These are phyloP conservation scores for Ophion obscuratus DNA, from an alignment of 2,888 invertebrate species.

Conservation along the genomic window DNA sequence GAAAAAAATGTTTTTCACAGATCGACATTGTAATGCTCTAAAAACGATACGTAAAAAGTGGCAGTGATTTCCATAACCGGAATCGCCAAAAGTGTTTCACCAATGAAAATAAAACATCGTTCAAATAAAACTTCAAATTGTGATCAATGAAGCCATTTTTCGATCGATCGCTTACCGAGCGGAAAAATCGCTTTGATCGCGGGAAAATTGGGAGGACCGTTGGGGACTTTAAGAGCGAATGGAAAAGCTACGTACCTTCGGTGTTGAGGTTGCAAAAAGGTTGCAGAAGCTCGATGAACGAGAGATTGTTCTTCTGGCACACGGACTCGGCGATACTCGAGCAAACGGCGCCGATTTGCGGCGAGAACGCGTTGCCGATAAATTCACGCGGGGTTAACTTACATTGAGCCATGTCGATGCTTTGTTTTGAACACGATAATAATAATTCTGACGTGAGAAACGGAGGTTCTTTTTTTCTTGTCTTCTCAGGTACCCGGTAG, in stretches of 20 bases:
- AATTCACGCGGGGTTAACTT: constrained; percentile 92
- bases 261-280: constrained; percentile 92
- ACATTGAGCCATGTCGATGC: constrained; percentile 85
- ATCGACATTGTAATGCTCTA: too few relatives aligned
- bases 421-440: constrained; percentile 4
- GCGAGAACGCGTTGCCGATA: constrained; percentile 95
- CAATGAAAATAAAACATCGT: too few relatives aligned
- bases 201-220: not conserved
- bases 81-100: too few relatives aligned
- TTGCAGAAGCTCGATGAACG: constrained; percentile 95
- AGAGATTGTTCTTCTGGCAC: constrained; percentile 95
- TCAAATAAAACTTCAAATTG: too few relatives aligned
- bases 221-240: not conserved
- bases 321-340: constrained; percentile 93
- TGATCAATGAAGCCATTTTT: too few relatives aligned
- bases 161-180: too few relatives aligned
- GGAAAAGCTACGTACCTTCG: constrained; percentile 86
- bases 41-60: too few relatives aligned
- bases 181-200: not conserved
- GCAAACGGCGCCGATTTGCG: constrained; percentile 93
- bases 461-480: constrained; percentile 17
- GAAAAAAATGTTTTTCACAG: too few relatives aligned
- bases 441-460: constrained; percentile 23
- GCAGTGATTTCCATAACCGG: too few relatives aligned
- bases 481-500: constrained; percentile 42